phyloP scores from a whole-genome alignment of 1,140 invertebrate species.

The Drosophila mojavensis region DNA sequence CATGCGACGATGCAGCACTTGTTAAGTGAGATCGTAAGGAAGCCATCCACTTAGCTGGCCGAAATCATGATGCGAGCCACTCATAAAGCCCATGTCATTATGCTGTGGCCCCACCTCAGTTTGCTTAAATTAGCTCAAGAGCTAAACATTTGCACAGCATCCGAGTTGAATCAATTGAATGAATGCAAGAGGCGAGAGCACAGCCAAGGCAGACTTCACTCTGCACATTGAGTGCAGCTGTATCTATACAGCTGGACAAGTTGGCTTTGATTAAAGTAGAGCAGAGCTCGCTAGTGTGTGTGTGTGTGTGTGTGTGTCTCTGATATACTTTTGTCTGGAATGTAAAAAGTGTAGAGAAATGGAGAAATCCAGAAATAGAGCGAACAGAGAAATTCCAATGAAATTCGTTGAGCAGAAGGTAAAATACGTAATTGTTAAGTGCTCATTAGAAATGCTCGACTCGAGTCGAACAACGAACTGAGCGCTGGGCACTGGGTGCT shows the following conservation, averaged over 20 bases:
- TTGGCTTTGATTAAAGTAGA: constrained; percentile 72
- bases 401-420: constrained; percentile 18
- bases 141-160: constrained; percentile 38
- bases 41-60: constrained; percentile 32
- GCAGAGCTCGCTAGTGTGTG: constrained; percentile 39
- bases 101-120: constrained; percentile 14
- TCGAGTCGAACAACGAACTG: constrained; percentile 17
- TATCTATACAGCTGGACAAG: constrained; percentile 62
- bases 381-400: constrained; percentile 28
- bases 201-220: constrained; percentile 26
- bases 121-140: constrained; percentile 64
- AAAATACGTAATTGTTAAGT: constrained; percentile 79
- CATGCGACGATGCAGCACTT: constrained; percentile 66
- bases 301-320: constrained; percentile 39
- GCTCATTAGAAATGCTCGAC: constrained; percentile 76
- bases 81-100: constrained; percentile 27
- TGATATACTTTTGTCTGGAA: constrained; percentile 42
- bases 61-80: constrained; percentile 25
- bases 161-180: constrained; percentile 42
- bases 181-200: constrained; percentile 46
- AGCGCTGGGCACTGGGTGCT: background rate
- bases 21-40: constrained; percentile 41
- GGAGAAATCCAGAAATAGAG: background rate
- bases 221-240: background rate
- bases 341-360: constrained; percentile 17